These are phyloP conservation scores for Pseudorasbora parva DNA, from an alignment of 2,113 vertebrate genomes.

Conservation along the genomic window DNA sequence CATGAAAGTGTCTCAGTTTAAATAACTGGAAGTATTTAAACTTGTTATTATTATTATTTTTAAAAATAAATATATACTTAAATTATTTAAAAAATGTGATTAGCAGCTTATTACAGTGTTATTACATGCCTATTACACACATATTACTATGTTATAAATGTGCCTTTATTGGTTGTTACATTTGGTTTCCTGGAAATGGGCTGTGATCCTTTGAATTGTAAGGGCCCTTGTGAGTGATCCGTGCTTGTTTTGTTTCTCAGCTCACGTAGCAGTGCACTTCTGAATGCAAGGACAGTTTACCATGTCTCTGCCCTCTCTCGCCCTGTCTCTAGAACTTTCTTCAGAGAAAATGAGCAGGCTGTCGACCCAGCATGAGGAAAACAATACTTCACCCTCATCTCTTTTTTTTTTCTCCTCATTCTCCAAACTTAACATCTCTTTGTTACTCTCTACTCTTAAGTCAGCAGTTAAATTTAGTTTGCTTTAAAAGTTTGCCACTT, in stretches of 20 bases:
- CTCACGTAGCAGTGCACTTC: conserved; percentile 33
- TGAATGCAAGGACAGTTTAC: conserved; percentile 40
- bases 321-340: conserved; percentile 18
- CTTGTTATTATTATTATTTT: no score
- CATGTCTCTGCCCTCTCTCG: conserved; percentile 16
- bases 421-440: not conserved
- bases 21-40: not conserved
- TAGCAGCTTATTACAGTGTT: not conserved
- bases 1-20: conserved; percentile 8
- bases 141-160: not conserved
- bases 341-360: conserved; percentile 18
- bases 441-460: not conserved
- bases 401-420: not conserved
- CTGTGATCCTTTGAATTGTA: not conserved
- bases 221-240: conserved; percentile 8
- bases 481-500: not conserved
- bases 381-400: not conserved
- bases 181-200: not conserved
- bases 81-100: not conserved
- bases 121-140: not conserved
- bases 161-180: not conserved
- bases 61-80: no score
- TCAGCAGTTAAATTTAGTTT: not conserved
- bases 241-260: conserved; percentile 22
- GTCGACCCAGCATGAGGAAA: conserved; percentile 32